Percentiles rank a stretch among this genome's conserved stretches.
Conservation (phyloP, 2,888 invertebrate genomes). For the Pristionchus fissidentatus region DNA sequence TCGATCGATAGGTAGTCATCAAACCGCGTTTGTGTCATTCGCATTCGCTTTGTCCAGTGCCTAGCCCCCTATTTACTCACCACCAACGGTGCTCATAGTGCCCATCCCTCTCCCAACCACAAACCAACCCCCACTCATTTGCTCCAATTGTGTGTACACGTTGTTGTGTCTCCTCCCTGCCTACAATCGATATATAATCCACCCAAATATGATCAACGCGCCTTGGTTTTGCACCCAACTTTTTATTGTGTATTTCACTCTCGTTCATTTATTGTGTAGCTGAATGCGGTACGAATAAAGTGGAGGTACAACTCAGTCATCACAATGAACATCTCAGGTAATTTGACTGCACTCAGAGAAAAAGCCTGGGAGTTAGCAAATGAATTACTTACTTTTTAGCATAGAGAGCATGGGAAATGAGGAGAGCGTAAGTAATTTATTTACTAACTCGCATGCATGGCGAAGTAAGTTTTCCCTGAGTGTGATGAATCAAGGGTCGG, state of each 20-base stretch:
- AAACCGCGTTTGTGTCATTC: constrained; percentile 30
- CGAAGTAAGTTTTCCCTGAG: too few species aligned
- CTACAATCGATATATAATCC: background rate
- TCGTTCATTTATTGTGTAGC: constrained; percentile 27
- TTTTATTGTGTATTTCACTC: constrained; percentile 13
- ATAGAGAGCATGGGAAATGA: too few species aligned
- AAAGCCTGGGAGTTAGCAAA: too few species aligned
- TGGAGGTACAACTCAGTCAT: constrained; percentile 21
- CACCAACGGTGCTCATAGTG: constrained; percentile 30
- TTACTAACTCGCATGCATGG: too few species aligned
- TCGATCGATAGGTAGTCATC: constrained; percentile 22
- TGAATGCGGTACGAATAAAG: constrained; percentile 43
- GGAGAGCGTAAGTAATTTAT: too few species aligned
- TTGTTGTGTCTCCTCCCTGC: background rate
- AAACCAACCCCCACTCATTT: background rate
- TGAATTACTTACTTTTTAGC: too few species aligned
- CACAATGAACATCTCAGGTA: too few species aligned
- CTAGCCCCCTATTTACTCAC: background rate
- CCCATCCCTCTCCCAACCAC: background rate
- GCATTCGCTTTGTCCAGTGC: constrained; percentile 34
- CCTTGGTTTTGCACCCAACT: too few species aligned
- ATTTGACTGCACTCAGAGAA: too few species aligned
- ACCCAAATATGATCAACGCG: background rate
- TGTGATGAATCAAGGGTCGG: too few species aligned
- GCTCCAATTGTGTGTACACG: background rate